These are phyloP conservation scores for Furcifer pardalis DNA, from an alignment of 2,797 vertebrate species.

Conservation along the genomic window DNA sequence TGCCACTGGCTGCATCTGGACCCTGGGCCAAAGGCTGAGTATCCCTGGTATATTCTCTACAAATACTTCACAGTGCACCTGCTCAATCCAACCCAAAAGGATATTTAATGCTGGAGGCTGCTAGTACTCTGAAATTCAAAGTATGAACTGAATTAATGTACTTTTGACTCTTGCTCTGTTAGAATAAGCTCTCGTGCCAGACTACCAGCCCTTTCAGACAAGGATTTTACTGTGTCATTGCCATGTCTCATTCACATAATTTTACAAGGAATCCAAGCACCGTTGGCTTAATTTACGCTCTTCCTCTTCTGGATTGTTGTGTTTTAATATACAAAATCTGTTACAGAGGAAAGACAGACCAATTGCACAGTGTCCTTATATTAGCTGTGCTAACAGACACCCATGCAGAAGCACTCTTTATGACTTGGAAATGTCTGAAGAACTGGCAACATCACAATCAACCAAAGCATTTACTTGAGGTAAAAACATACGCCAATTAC, in stretches of 20 bases:
- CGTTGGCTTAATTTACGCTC: background rate
- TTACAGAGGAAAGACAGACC: background rate
- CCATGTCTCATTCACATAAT: background rate
- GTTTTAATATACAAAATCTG: background rate
- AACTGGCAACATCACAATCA: background rate
- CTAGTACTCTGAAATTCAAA: background rate
- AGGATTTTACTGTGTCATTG: background rate
- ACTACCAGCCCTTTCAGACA: background rate
- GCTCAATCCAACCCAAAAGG: background rate
- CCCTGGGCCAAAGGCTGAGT: too few relatives aligned
- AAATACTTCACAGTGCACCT: background rate
- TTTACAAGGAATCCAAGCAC: background rate
- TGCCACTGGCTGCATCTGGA: too few relatives aligned
- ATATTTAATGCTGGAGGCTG: background rate
- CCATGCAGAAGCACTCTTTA: background rate
- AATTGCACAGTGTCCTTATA: background rate
- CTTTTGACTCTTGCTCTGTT: too few relatives aligned
- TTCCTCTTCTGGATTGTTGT: background rate
- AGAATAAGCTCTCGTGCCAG: background rate
- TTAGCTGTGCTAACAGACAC: background rate
- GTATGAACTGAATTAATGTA: background rate
- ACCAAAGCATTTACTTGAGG: background rate
- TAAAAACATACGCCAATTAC: background rate
- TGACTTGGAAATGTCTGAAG: background rate
- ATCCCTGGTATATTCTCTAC: too few relatives aligned